Percentiles rank a stretch among this genome's conserved stretches.
These are phyloP conservation scores for Peromyscus maniculatus DNA, from an alignment of 2,113 vertebrate species.

Conservation along the genomic window DNA sequence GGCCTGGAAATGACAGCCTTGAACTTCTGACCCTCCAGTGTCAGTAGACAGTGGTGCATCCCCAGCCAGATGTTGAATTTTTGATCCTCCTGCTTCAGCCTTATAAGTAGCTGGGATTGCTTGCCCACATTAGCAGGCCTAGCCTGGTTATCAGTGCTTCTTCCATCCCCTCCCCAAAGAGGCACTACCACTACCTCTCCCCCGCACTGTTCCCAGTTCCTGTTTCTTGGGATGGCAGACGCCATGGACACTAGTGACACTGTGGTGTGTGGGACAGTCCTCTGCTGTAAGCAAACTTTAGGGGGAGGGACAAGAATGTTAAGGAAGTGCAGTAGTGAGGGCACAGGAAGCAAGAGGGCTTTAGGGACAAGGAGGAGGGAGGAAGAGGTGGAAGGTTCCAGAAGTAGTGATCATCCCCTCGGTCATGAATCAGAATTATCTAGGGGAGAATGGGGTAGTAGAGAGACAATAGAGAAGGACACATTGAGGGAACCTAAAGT, in stretches of 20 bases:
- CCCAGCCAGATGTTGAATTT: not conserved
- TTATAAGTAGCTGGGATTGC: not conserved
- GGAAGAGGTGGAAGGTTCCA: not conserved
- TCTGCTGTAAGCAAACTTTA: not conserved
- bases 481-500: not conserved
- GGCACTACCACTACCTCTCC: not conserved
- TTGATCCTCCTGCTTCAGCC: not conserved
- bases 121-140: not conserved
- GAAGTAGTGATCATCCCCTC: not conserved
- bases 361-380: not conserved
- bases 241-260: not conserved
- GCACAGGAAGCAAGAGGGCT: too few relatives aligned
- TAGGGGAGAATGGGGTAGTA: not conserved
- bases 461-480: not conserved
- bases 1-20: not conserved
- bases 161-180: not conserved
- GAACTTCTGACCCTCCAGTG: not conserved
- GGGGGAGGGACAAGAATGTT: too few relatives aligned
- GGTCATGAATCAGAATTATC: not conserved
- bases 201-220: not conserved
- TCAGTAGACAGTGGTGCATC: not conserved
- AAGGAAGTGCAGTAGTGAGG: not conserved
- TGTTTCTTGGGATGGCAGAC: not conserved
- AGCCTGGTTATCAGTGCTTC: not conserved
- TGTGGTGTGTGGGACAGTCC: too few relatives aligned